Evolutionary conservation across 2,797 vertebrate species (phyloP), one percentile per base, ranked within the genome.

Genomic region (Kryptolebias ocellatus): DNA sequence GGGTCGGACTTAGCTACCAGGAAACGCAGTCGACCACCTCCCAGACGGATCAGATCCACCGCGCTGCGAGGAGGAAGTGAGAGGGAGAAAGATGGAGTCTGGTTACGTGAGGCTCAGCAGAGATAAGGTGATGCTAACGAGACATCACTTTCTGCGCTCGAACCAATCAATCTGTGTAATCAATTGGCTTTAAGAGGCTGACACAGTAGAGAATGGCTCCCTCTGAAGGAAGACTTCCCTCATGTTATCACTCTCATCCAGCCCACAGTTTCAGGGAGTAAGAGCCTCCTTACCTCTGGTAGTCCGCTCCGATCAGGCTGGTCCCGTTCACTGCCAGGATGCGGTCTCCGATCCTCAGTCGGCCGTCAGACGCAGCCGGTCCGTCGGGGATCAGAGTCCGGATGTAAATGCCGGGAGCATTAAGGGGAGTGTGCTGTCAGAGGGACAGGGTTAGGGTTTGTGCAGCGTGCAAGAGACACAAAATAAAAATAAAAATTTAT

Each of bases 301-400:
- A 98, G 91, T 97, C 95, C 0, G 97, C 95, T 52, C 97, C 97
- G 0, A 95, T 94, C 87, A 99, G 95, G 60, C 96, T 98, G 81
- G 94, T 95, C 50, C 97, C 97, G 0, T 98, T 97, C 77, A 98
- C 97, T 1, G 97, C 97, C 84, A 98, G 93, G 90, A 98, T 98
- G n/a, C 95, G 94, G 86, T 98, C 97, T 47, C 97, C 97, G 0
- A 98, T 94, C 46, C 94, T 92, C 64, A 98, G 93, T 4, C 96
- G 74, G 46, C 97, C 96, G 0, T 98, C 95, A 0, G 94, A 76
- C 0, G 96, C 96, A 0, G 97, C 97, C 0, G 97, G 97, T 27
- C 96, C 96, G 15, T 97, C 96, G 0, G 96, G 96, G 20, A 98
- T 95, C 79, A 99, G 92, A 0, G 97, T 98, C 83, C 97, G 93